These are phyloP conservation scores for Ophiothrix spiculata DNA, from an alignment of 35 echinoderm and acorn worm genomes.

Conservation along the genomic window DNA sequence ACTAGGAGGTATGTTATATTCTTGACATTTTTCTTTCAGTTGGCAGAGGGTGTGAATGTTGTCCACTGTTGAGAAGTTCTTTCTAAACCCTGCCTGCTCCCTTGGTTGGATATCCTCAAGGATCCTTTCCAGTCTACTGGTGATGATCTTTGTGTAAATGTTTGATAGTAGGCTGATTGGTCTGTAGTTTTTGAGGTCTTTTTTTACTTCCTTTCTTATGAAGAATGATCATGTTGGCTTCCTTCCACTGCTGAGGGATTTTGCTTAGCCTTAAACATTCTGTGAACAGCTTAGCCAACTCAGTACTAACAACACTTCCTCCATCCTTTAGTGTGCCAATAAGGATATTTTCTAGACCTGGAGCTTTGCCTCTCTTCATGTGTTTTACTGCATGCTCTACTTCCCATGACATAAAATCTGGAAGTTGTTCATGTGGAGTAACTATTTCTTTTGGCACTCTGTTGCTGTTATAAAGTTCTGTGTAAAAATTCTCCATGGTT, in stretches of 20 bases:
- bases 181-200: slow-evolving; percentile 30
- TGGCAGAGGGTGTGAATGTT: slow-evolving; percentile 38
- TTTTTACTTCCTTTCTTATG: slow-evolving; percentile 21
- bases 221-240: slow-evolving; percentile 25
- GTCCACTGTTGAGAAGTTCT: slow-evolving; percentile 4
- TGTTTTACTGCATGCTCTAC: not conserved
- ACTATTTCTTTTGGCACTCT: not conserved
- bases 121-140: slow-evolving; percentile 20
- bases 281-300: slow-evolving; percentile 17
- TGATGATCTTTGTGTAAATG: slow-evolving; percentile 21
- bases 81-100: slow-evolving; percentile 32
- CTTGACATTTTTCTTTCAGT: slow-evolving; percentile 24
- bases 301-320: not conserved
- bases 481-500: not conserved
- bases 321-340: slow-evolving; percentile 8
- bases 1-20: not conserved
- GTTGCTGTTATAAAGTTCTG: not conserved
- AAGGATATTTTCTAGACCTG: slow-evolving; percentile 3
- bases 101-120: slow-evolving; percentile 30
- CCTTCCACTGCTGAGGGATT: slow-evolving; percentile 14
- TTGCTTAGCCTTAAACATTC: not conserved
- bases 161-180: slow-evolving; percentile 39
- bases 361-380: slow-evolving; percentile 37
- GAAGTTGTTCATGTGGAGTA: not conserved
- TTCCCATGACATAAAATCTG: not conserved